Evolutionary conservation across 1,140 invertebrate species (phyloP), one percentile per base, ranked within the genome.

Genomic region (Sarcophaga bullata): DNA sequence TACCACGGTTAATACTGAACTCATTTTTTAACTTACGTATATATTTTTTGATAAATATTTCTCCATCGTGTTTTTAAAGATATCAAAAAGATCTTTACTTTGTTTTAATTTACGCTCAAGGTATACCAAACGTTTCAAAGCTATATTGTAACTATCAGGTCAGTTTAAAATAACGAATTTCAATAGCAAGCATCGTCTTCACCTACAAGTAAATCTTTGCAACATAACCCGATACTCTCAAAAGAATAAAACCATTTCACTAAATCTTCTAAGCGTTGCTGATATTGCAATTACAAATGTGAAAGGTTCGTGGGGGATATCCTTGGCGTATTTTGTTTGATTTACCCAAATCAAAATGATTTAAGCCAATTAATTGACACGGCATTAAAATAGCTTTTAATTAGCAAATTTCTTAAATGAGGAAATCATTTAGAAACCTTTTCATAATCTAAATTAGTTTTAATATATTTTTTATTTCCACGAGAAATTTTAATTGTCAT

Each of bases 71-170:
- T 19, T 17, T 54, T 82, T 73, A 17, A 73, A 48, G 6, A n/a
- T 7, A 5, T 13, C 52, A 11, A 15, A 46, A 9, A 82, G 50
- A 5, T 17, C 17, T 25, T 13, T n/a, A 8, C 52, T 48, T 37
- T 46, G 25, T 11, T n/a, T 17, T 47, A 82, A 10, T 50, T 73
- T 82, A n/a, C 17, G 15, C 58, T 81, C 73, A 19, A 84, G 49
- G 50, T 73, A 80, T 3, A 47, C 17, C 8, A 83, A 37, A 15
- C 82, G 78, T 13, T 52, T 46, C 11, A 78, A 8, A n/a, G 80
- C 82, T 80, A 83, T 80, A n/a, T 62, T 49, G 25, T 83, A 84
- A 52, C 80, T 83, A 83, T 84, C 84, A 3, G 82, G 82, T n/a
- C 80, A 47, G 6, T 78, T 19, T 9, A 84, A 19, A n/a, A 58